Conservation (phyloP, 2,797 vertebrate genomes). For the Hirundo rustica region DNA sequence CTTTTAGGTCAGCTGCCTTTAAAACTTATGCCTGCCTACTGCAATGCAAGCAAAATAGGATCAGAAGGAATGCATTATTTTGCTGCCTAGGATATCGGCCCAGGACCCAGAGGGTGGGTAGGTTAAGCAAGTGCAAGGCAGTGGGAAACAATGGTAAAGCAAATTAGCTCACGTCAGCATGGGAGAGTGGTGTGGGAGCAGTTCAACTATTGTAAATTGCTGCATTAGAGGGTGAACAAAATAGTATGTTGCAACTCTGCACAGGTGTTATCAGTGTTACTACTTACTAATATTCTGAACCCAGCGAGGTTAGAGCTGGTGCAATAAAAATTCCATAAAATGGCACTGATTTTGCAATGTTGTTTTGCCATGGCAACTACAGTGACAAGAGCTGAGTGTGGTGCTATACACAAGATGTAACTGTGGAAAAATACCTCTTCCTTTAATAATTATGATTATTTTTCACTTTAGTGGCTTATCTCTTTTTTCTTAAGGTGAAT, state of each 20-base stretch:
- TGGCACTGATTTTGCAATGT: background rate
- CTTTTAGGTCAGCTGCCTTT: constrained; percentile 6
- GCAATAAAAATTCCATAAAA: constrained; percentile 12
- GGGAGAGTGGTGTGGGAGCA: constrained; percentile 2
- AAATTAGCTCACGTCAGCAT: background rate
- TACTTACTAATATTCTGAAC: background rate
- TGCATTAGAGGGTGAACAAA: background rate
- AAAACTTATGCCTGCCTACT: constrained; percentile 21
- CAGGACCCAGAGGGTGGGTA: background rate
- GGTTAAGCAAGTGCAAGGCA: constrained; percentile 6
- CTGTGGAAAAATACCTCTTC: background rate
- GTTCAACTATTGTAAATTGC: background rate
- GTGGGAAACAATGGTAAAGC: constrained; percentile 15
- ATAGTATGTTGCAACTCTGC: background rate
- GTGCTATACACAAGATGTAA: background rate
- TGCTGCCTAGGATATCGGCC: background rate
- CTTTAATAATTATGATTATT: background rate
- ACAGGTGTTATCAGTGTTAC: background rate
- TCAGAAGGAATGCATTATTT: constrained; percentile 45
- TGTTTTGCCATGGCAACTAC: background rate
- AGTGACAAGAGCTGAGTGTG: background rate
- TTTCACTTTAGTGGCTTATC: background rate
- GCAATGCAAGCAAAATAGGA: background rate
- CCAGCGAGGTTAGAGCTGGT: background rate
- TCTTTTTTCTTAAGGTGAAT: background rate